Conservation (phyloP, 1,140 invertebrate species). For the Sinonovacula constricta region DNA sequence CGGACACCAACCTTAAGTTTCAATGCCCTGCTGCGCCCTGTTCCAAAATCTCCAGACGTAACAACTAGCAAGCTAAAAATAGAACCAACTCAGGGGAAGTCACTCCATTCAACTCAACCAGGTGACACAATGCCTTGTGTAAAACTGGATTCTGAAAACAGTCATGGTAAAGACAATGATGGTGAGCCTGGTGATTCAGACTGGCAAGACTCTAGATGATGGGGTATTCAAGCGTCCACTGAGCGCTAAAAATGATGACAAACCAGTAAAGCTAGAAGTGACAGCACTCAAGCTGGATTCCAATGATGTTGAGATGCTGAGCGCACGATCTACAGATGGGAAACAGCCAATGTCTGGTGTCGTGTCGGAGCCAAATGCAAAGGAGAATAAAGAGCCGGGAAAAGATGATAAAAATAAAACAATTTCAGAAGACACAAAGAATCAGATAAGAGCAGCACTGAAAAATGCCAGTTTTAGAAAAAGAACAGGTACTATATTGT, state of each 20-base stretch:
- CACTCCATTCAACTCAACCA: too few relatives aligned
- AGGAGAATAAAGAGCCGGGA: slow-evolving; percentile 40
- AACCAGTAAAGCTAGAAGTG: slow-evolving; percentile 51
- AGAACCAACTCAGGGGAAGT: too few relatives aligned
- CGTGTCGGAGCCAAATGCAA: slow-evolving; percentile 25
- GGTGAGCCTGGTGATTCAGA: neutral
- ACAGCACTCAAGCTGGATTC: slow-evolving; percentile 50
- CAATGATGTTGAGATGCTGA: slow-evolving; percentile 75
- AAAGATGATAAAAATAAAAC: slow-evolving; percentile 58
- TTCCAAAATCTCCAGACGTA: slow-evolving; percentile 59
- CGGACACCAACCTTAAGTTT: slow-evolving; percentile 65
- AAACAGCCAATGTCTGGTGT: slow-evolving; percentile 41
- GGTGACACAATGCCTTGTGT: too few relatives aligned
- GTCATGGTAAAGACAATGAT: too few relatives aligned
- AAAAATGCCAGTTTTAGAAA: slow-evolving; percentile 58
- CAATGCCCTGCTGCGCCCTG: slow-evolving; percentile 67
- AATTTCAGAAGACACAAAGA: slow-evolving; percentile 73
- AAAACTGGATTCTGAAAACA: too few relatives aligned
- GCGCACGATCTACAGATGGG: slow-evolving; percentile 68
- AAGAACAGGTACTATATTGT: slow-evolving; percentile 38
- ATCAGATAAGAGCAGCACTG: slow-evolving; percentile 72
- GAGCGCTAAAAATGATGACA: slow-evolving; percentile 50
- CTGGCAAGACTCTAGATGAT: neutral
- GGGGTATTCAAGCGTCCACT: slow-evolving; percentile 54
- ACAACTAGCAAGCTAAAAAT: too few relatives aligned